A percentile compares a stretch with the other conserved stretches of the same genome.
Conservation (phyloP, 2,113 vertebrate species). For the Plestiodon gilberti region DNA sequence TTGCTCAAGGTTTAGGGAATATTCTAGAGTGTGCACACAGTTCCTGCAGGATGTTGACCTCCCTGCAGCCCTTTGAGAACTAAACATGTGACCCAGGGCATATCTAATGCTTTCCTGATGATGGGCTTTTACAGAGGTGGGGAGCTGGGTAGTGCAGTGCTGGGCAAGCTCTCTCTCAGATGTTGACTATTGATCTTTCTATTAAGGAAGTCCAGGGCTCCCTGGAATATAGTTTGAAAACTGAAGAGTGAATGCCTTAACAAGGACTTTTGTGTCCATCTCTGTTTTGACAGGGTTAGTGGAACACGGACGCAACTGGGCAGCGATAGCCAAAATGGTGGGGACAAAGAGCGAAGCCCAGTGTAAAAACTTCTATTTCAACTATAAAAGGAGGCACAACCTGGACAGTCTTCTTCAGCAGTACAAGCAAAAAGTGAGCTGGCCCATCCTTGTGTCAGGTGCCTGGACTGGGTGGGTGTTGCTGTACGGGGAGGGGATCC, state of each 20-base stretch:
- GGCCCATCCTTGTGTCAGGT: rapidly evolving
- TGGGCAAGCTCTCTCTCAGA: too few species aligned
- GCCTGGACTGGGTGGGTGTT: rapidly evolving
- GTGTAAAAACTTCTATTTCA: conserved; percentile 99
- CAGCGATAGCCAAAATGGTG: conserved; percentile 98
- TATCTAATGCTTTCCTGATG: too few species aligned
- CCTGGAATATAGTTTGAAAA: neutral
- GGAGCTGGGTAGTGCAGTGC: too few species aligned
- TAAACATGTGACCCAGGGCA: too few species aligned
- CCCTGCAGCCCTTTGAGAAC: too few species aligned
- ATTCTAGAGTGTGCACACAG: too few species aligned
- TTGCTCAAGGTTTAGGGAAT: too few species aligned
- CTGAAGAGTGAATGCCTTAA: neutral
- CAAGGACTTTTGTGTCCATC: neutral
- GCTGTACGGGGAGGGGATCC: too few species aligned
- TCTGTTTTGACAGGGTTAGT: conserved; percentile 84
- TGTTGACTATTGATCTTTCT: neutral
- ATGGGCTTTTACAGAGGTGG: too few species aligned
- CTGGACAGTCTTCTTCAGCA: conserved; percentile 96
- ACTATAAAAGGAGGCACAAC: conserved; percentile 97
- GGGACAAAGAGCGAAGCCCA: conserved; percentile 98
- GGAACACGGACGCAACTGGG: conserved; percentile 97
- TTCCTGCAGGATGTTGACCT: too few species aligned
- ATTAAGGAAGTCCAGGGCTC: neutral
- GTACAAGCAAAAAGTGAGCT: conserved; percentile 91